Evolutionary conservation across 2,888 invertebrate species (phyloP).

Genomic region (Craniophora ligustri): DNA sequence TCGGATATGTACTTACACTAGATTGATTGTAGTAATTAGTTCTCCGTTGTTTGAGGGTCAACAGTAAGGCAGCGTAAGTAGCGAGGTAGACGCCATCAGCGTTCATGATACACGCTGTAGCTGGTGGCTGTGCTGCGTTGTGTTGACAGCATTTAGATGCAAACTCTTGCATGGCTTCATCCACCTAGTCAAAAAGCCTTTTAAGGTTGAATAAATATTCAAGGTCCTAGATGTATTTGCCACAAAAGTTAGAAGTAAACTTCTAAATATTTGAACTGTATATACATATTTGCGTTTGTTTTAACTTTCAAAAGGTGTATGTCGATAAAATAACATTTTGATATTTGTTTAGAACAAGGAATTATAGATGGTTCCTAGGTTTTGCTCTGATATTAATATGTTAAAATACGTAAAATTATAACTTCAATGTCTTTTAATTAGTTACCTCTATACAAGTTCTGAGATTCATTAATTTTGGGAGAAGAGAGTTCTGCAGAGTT

Average conservation of each 20-base stretch:
- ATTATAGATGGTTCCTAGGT: no score
- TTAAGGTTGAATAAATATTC: no score
- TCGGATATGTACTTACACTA: constrained; percentile 81
- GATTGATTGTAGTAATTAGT: constrained; percentile 92
- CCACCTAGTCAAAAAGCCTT: constrained; percentile 86
- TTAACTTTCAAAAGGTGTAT: no score
- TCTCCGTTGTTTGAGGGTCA: constrained; percentile 94
- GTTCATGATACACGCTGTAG: constrained; percentile 94
- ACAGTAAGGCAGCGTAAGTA: constrained; percentile 94
- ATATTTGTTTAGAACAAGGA: no score
- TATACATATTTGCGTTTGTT: no score
- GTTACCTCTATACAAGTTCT: constrained; percentile 93
- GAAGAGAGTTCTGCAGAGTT: constrained; percentile 91
- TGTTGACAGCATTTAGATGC: constrained; percentile 96
- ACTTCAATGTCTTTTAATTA: not conserved
- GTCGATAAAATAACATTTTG: no score
- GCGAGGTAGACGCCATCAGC: constrained; percentile 98
- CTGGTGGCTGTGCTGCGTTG: constrained; percentile 90
- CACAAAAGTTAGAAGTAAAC: no score
- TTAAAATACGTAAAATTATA: no score
- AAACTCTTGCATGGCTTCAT: constrained; percentile 97
- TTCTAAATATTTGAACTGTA: no score
- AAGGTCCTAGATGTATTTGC: no score
- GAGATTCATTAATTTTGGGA: constrained; percentile 93
- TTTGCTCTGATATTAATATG: no score